phyloP scores from a whole-genome alignment of 1,140 invertebrate species.

The Chelonus insularis region DNA sequence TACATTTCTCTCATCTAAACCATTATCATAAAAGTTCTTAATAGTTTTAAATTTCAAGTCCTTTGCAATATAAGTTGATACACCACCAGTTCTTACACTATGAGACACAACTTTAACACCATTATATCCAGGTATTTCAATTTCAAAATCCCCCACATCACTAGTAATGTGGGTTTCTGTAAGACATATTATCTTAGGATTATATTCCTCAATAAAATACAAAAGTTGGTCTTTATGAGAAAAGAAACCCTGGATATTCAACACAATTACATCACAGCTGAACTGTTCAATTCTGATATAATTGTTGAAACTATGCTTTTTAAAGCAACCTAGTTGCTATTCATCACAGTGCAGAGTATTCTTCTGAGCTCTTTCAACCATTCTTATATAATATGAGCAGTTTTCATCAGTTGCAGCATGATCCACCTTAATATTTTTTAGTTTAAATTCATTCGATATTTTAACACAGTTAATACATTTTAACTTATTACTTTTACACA shows the following conservation, averaged over 20 bases:
- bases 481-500: slow-evolving; percentile 1
- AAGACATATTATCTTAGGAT: too few relatives aligned
- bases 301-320: too few relatives aligned
- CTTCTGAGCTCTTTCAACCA: slow-evolving; percentile 6
- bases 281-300: too few relatives aligned
- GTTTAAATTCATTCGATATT: background rate
- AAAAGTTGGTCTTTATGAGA: background rate
- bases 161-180: background rate
- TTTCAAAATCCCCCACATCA: too few relatives aligned
- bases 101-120: background rate
- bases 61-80: too few relatives aligned
- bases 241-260: slow-evolving; percentile 13
- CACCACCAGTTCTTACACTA: too few relatives aligned
- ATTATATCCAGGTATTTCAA: too few relatives aligned
- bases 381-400: slow-evolving; percentile 8
- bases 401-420: slow-evolving; percentile 14
- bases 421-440: slow-evolving; percentile 2
- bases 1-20: slow-evolving; percentile 1
- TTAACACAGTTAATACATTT: background rate
- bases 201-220: too few relatives aligned
- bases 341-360: slow-evolving; percentile 14
- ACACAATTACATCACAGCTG: background rate
- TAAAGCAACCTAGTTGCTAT: slow-evolving; percentile 3
- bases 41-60: too few relatives aligned
- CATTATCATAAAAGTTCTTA: background rate